These are phyloP conservation scores for Anolis sagrei DNA, from an alignment of 2,113 vertebrate species.

Conservation along the genomic window DNA sequence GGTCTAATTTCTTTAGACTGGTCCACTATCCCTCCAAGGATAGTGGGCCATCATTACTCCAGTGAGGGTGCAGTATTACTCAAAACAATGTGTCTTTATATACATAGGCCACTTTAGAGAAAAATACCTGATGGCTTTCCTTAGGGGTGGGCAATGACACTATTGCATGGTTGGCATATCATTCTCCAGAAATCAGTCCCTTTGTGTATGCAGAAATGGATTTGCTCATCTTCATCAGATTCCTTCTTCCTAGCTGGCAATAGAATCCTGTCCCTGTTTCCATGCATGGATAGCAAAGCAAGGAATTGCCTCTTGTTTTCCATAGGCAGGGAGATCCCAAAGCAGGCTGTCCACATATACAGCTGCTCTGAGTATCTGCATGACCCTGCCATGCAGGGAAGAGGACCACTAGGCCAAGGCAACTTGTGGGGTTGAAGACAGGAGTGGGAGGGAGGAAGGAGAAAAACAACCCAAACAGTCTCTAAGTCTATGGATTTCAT, in stretches of 20 bases:
- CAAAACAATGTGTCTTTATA: not conserved
- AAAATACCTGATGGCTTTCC: not conserved
- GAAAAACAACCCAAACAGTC: not conserved
- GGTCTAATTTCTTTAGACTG: not conserved
- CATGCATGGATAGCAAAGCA: not conserved
- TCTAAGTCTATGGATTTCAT: not conserved
- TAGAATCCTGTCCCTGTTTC: not conserved
- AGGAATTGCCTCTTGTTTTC: not conserved
- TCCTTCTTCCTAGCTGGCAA: not conserved
- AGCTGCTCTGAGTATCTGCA: not conserved
- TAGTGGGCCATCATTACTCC: not conserved
- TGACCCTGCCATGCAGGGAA: not conserved
- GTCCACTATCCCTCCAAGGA: too few species aligned
- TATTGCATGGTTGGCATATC: not conserved
- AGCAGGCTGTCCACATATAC: not conserved
- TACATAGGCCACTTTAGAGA: not conserved
- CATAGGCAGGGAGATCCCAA: not conserved
- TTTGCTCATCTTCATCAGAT: not conserved
- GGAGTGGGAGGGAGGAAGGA: too few species aligned
- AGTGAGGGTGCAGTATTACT: not conserved
- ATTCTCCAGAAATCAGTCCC: not conserved
- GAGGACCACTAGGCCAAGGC: not conserved
- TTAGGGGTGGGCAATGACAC: not conserved
- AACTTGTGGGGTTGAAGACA: too few species aligned
- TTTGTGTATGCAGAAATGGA: not conserved